These are phyloP conservation scores for Villa cingulata DNA, from an alignment of 2,888 invertebrate species.

Conservation along the genomic window DNA sequence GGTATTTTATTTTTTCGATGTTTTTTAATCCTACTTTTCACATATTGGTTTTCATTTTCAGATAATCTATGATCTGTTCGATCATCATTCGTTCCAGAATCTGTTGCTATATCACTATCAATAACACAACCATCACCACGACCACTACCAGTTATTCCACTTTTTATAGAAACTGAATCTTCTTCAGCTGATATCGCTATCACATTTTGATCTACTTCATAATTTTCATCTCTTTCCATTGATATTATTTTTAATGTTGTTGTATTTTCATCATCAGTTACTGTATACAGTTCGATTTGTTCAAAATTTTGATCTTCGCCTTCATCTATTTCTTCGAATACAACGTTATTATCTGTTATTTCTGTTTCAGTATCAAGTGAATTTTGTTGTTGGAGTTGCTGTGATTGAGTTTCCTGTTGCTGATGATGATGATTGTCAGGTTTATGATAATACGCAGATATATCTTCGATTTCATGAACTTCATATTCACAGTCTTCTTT, in stretches of 20 bases:
- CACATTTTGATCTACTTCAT: too few relatives aligned
- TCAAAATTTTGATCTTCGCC: not conserved
- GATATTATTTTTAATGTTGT: too few relatives aligned
- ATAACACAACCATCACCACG: too few relatives aligned
- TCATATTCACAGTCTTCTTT: too few relatives aligned
- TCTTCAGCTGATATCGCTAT: too few relatives aligned
- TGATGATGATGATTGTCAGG: not conserved
- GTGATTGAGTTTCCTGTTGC: not conserved
- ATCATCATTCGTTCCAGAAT: too few relatives aligned
- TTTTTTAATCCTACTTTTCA: not conserved
- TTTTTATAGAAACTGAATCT: too few relatives aligned
- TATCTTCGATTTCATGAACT: too few relatives aligned
- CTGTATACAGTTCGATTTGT: not conserved
- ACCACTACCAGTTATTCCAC: not conserved
- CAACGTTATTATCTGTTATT: not conserved
- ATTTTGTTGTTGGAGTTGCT: not conserved
- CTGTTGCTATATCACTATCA: not conserved
- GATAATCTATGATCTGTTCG: too few relatives aligned
- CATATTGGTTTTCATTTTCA: not conserved
- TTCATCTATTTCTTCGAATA: not conserved
- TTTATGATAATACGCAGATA: too few relatives aligned
- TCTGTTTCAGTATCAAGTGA: not conserved
- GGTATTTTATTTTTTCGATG: constrained; percentile 9
- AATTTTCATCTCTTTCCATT: not conserved
- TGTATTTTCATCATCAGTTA: not conserved